Base-by-base conservation (phyloP, 2,888 invertebrate genomes). In the Sesamia inferens region DNA sequence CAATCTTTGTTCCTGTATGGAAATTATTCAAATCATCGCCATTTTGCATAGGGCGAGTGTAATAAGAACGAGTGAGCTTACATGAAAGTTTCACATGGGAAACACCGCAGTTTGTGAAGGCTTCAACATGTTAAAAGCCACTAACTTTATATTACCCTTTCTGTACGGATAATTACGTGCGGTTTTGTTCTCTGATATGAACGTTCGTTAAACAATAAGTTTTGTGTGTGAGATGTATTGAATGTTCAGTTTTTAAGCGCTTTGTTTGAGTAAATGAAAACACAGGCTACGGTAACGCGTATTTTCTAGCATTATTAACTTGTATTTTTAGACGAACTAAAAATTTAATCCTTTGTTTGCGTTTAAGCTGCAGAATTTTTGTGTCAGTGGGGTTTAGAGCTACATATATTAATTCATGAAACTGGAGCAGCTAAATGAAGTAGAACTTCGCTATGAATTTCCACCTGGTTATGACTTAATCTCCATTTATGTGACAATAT, bases 81-180 rank as follows among this genome's bases (percentile, higher is more conserved):
- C 90, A 91, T 89, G 89, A 90, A 94, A 93, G 91, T 94, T 93
- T 88, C 87, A 83, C 89, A 88, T 89, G 89, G 88, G 89, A 85
- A 91, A 91, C 88, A 90, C 92, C 92, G 86, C 92, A 93, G 94
- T 93, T 93, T 94, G 92, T 91, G 90, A 93, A 90, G 92, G 92
- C 91, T 94, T 92, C 87, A 93, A 91, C 93, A 93, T 92, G 93
- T 93, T 93, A 92, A 93, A 93, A 93, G 92, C 93, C 90, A 91
- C 92, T 92, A 92, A 93, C 92, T 94, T 94, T 93, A 93, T 91
- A 93, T 92, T 92, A 91, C 91, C 90, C 90, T 89, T 91, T 91
- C 91, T 90, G 90, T 88, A 88, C 77, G 88, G 88, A 92, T 93
- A 93, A 93, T 93, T 92, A 91, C 90, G 79, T 88, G 90, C 85